phyloP scores from a whole-genome alignment of 2,888 invertebrate genomes.

The Tetheella fluctuosa region DNA sequence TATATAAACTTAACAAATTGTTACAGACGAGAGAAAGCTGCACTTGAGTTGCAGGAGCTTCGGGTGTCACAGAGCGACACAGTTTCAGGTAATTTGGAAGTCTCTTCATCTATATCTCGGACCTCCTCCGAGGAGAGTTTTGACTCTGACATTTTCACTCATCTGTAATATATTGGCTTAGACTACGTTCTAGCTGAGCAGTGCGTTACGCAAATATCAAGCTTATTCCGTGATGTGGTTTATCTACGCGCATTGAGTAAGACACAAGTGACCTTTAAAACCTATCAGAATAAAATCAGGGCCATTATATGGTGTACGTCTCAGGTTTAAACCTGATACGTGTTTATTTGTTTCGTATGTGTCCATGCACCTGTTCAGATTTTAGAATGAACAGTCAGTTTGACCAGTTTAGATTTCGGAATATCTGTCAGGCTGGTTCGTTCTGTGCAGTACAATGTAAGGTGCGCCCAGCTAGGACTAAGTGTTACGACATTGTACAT shows the following conservation, averaged over 20 bases:
- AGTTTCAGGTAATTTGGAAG: conserved; percentile 84
- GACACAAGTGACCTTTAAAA: neutral
- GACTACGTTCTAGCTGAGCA: neutral
- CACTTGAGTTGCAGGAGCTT: conserved; percentile 80
- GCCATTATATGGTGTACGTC: too few species aligned
- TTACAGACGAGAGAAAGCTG: conserved; percentile 84
- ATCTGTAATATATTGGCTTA: conserved; percentile 49
- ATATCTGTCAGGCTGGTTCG: neutral
- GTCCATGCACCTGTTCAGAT: neutral
- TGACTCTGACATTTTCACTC: conserved; percentile 72
- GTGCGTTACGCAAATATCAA: neutral
- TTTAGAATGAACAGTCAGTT: neutral
- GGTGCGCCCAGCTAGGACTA: neutral
- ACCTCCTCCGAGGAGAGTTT: conserved; percentile 74
- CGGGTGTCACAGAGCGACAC: conserved; percentile 83
- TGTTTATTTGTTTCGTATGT: neutral
- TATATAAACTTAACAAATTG: conserved; percentile 16
- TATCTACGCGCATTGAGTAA: neutral
- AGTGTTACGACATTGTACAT: neutral
- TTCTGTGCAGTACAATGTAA: neutral
- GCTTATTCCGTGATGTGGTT: too few species aligned
- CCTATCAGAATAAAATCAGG: neutral
- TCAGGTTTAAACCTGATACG: neutral
- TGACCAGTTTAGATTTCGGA: neutral
- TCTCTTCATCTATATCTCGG: conserved; percentile 77